These are phyloP conservation scores for Thymelicus acteon DNA, from an alignment of 2,888 invertebrate species.

Conservation along the genomic window DNA sequence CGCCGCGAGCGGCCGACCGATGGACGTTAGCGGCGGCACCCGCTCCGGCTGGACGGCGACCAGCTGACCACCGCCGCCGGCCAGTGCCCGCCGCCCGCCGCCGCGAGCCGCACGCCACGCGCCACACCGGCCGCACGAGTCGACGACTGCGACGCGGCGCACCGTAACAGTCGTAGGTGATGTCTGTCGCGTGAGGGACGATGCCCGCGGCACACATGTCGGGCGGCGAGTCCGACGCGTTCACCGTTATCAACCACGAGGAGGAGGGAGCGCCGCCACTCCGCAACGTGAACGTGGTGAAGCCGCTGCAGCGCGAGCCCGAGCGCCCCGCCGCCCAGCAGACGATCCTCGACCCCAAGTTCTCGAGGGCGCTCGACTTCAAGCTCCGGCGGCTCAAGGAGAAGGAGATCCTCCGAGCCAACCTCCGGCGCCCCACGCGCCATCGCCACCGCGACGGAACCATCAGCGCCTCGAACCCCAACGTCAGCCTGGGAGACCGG, in stretches of 20 bases:
- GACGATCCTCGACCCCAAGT: slow-evolving; percentile 79
- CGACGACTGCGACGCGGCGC: not conserved
- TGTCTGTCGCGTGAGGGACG: slow-evolving; percentile 48
- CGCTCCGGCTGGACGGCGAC: slow-evolving; percentile 42
- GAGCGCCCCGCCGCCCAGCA: slow-evolving; percentile 46
- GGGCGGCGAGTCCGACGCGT: slow-evolving; percentile 58
- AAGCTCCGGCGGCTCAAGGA: slow-evolving; percentile 89
- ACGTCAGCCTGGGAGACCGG: slow-evolving; percentile 74
- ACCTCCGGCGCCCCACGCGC: slow-evolving; percentile 64
- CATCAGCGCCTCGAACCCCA: slow-evolving; percentile 80
- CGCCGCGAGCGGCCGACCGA: slow-evolving; percentile 15
- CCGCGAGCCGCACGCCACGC: slow-evolving; percentile 36
- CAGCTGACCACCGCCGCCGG: slow-evolving; percentile 43
- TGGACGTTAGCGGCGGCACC: slow-evolving; percentile 40
- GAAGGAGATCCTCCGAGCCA: slow-evolving; percentile 74
- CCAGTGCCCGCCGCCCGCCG: slow-evolving; percentile 45
- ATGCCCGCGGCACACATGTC: slow-evolving; percentile 63
- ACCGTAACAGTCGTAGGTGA: not conserved
- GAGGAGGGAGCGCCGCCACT: slow-evolving; percentile 40
- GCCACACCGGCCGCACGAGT: slow-evolving; percentile 24
- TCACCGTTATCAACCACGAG: slow-evolving; percentile 61
- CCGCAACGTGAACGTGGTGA: slow-evolving; percentile 65
- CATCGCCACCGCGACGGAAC: slow-evolving; percentile 58
- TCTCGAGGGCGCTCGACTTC: slow-evolving; percentile 89
- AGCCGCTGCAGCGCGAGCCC: slow-evolving; percentile 62